Conservation (phyloP, 2,888 invertebrate species). For the Amorpha juglandis region DNA sequence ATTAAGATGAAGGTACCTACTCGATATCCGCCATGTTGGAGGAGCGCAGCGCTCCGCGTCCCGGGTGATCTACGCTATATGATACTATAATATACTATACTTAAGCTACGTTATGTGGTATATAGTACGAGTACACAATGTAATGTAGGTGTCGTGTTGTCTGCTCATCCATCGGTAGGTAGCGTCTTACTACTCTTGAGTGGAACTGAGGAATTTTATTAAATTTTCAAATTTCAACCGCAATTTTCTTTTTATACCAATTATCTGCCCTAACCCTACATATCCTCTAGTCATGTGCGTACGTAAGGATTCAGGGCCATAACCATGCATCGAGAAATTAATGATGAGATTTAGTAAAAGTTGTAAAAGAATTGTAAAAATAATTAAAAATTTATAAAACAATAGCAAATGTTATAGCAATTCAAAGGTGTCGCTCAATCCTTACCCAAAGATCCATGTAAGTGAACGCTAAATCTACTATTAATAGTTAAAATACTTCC, state of each 20-base stretch:
- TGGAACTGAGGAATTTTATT: constrained; percentile 79
- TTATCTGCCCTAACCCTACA: neutral
- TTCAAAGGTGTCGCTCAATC: no score
- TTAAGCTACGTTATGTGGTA: constrained; percentile 11
- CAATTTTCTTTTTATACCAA: constrained; percentile 40
- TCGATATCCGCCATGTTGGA: neutral
- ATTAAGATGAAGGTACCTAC: neutral
- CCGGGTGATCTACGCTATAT: constrained; percentile 25
- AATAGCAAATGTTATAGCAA: no score
- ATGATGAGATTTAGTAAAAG: no score
- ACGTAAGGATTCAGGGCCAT: no score
- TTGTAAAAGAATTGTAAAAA: no score
- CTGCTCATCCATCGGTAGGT: constrained; percentile 67
- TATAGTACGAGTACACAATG: constrained; percentile 19
- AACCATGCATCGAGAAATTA: no score
- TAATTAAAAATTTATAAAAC: no score
- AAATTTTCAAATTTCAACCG: constrained; percentile 80
- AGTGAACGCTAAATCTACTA: no score
- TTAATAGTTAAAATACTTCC: no score
- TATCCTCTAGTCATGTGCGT: neutral
- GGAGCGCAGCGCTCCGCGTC: neutral
- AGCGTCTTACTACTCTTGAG: constrained; percentile 69
- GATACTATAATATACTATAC: constrained; percentile 25
- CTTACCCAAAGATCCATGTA: no score
- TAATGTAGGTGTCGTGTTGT: constrained; percentile 50